Evolutionary conservation across 2,888 invertebrate species (phyloP), one percentile per base, ranked within the genome.

Genomic region (Alloscopus bannaensis): DNA sequence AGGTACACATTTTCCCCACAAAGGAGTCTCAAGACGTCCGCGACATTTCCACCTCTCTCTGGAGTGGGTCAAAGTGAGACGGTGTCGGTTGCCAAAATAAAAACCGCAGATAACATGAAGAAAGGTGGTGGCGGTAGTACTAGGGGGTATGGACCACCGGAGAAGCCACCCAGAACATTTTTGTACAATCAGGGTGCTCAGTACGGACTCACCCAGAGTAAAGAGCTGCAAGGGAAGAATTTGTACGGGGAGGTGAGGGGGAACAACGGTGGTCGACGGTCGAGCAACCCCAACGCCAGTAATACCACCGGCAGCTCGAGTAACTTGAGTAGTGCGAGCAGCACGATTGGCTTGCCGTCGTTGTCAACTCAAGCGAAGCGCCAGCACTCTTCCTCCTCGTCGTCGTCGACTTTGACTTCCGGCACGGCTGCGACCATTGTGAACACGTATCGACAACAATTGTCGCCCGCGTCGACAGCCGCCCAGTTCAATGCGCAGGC

Each of bases 111-210:
- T 13, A 29, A 68, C 2, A n/a, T 40, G 18, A 68, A 68, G 24
- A 69, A 71, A n/a, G 60, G 59, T 36, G 40, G 47, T 47, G 26
- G n/a, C n/a, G n/a, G n/a, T n/a, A n/a, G n/a, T n/a, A n/a, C n/a
- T n/a, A n/a, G n/a, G n/a, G 45, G 20, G n/a, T 59, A 47, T 2
- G 62, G 68, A 3, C 93, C 94, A 0, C 94, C 94, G 0, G 92
- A 92, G 86, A 94, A 94, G 87, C 94, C 94, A 1, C 94, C 94
- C 0, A 88, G 94, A 81, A 91, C 91, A 0, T 92, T 93, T 55
- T 68, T 84, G 4, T 85, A 86, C 70, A 85, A 86, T 66, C 78
- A 79, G 16, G 50, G 71, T 1, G 22, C 20, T 2, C 36, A 57
- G n/a, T 64, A 60, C 20, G 1, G n/a, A n/a, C 64, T 47, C 29